These are phyloP conservation scores for Drosophila gunungcola DNA, from an alignment of 1,140 invertebrate species.

Conservation along the genomic window DNA sequence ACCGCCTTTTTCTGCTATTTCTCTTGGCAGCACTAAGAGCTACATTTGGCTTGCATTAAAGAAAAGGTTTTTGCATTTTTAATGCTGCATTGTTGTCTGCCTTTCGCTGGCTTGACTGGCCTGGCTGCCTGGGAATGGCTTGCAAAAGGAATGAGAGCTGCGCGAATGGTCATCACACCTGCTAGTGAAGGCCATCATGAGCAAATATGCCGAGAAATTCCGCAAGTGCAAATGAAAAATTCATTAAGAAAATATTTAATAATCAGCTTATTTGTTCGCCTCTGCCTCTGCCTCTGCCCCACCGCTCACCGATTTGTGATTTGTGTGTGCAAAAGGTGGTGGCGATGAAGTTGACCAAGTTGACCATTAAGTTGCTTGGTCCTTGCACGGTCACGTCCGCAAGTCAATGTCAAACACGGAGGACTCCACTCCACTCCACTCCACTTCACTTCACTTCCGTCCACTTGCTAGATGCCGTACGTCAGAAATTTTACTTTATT, in stretches of 20 bases:
- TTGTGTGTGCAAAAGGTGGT: conserved; percentile 44
- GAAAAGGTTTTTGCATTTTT: conserved; percentile 71
- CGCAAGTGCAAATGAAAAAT: conserved; percentile 55
- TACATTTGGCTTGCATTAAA: conserved; percentile 73
- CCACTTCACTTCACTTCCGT: not conserved
- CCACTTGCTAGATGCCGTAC: conserved; percentile 61
- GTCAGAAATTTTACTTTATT: conserved; percentile 73
- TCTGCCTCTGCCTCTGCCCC: not conserved
- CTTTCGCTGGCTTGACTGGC: not conserved
- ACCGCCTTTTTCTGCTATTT: conserved; percentile 11
- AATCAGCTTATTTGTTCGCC: conserved; percentile 67
- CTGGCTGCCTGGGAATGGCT: too few species aligned
- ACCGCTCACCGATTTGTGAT: conserved; percentile 32
- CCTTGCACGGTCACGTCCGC: conserved; percentile 72
- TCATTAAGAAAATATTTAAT: conserved; percentile 79
- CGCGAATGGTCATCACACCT: conserved; percentile 34
- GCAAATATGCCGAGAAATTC: conserved; percentile 32
- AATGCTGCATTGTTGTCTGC: conserved; percentile 55
- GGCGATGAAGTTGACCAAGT: conserved; percentile 19
- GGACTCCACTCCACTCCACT: conserved; percentile 25
- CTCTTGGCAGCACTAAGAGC: conserved; percentile 37
- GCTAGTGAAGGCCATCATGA: conserved; percentile 35
- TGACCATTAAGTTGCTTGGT: conserved; percentile 64
- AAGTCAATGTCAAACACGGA: conserved; percentile 73
- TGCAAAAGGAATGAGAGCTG: not conserved